A percentile compares a stretch with the other conserved stretches of the same genome.
These are phyloP conservation scores for Nephrotoma flavescens DNA, from an alignment of 2,888 invertebrate genomes.

Conservation along the genomic window DNA sequence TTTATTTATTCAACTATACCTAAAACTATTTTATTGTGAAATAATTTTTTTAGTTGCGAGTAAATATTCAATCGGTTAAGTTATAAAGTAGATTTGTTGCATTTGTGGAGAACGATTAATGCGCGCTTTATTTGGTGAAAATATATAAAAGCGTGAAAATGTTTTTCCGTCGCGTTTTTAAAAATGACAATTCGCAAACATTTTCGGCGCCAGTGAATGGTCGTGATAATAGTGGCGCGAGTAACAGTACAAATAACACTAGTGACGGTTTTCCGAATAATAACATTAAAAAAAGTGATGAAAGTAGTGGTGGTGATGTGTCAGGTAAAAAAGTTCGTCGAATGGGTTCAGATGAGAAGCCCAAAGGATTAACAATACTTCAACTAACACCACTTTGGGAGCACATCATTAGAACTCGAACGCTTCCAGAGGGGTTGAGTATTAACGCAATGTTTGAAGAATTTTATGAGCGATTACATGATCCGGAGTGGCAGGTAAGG, in stretches of 20 bases:
- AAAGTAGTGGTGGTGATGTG: background rate
- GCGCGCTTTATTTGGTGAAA: background rate
- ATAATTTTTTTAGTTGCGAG: background rate
- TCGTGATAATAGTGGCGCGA: constrained; percentile 1
- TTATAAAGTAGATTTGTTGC: background rate
- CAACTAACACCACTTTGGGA: constrained; percentile 69
- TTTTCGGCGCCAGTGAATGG: constrained; percentile 5
- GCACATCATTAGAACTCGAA: constrained; percentile 56
- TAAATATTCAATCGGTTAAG: background rate
- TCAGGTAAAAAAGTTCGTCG: background rate
- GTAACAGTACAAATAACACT: background rate
- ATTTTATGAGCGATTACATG: constrained; percentile 54
- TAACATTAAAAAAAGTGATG: background rate
- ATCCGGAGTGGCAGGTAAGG: constrained; percentile 73
- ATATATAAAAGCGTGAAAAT: constrained; percentile 1
- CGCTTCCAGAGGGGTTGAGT: constrained; percentile 53
- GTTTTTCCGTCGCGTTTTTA: constrained; percentile 10
- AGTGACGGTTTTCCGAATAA: background rate
- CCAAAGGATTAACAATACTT: constrained; percentile 17
- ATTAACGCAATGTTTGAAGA: constrained; percentile 51
- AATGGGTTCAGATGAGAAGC: constrained; percentile 1
- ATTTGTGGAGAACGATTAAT: background rate
- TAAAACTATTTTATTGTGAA: background rate
- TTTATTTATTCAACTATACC: background rate
- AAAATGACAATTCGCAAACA: constrained; percentile 6